These are phyloP conservation scores for Caloenas nicobarica DNA, from an alignment of 2,113 vertebrate genomes.

Conservation along the genomic window DNA sequence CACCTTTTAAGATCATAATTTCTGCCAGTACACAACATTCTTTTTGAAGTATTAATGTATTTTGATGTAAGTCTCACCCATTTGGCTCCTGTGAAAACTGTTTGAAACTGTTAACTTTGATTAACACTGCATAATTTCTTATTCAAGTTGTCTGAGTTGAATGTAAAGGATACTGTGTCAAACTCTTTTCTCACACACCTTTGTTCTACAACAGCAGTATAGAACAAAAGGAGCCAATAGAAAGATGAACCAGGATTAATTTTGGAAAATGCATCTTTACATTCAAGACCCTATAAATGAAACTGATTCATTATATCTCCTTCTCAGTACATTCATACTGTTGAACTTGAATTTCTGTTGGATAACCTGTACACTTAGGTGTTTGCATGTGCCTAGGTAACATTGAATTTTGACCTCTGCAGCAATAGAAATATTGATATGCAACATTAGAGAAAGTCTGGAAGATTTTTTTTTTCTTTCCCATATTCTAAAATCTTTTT, in stretches of 20 bases:
- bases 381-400: background rate
- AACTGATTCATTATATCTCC: accelerated
- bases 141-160: background rate
- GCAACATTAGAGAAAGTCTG: background rate
- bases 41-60: constrained; percentile 21
- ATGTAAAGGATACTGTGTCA: background rate
- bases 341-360: background rate
- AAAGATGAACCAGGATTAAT: background rate
- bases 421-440: background rate
- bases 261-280: background rate
- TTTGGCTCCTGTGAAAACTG: constrained; percentile 16
- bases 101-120: constrained; percentile 49
- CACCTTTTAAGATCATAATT: background rate
- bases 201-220: background rate
- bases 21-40: background rate
- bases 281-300: background rate
- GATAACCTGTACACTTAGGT: background rate
- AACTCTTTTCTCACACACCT: background rate
- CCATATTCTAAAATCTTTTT: background rate
- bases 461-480: background rate
- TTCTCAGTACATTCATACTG: background rate
- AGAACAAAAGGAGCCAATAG: background rate
- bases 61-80: constrained; percentile 1
- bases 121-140: constrained; percentile 47
- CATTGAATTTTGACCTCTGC: background rate